Evolutionary conservation across 2,888 invertebrate species (phyloP).

Genomic region (Ectemnius continuus): DNA sequence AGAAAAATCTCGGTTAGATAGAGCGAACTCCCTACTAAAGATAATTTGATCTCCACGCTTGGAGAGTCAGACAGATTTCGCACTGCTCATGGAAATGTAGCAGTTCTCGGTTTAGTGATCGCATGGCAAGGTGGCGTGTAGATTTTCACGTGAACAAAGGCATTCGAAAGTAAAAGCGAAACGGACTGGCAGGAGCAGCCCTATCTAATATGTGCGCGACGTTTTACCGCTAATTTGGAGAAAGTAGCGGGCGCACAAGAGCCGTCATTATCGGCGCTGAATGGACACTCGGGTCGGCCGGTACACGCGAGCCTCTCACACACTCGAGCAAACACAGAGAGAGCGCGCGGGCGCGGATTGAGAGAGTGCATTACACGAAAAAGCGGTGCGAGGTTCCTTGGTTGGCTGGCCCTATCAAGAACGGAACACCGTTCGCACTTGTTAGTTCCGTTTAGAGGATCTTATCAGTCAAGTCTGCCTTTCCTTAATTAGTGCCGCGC

Average conservation of each 20-base stretch:
- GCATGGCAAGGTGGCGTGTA: too few species aligned
- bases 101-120: too few species aligned
- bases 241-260: conserved; percentile 60
- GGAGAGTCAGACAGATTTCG: too few species aligned
- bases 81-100: too few species aligned
- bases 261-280: conserved; percentile 59
- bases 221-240: conserved; percentile 67
- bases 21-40: too few species aligned
- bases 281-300: conserved; percentile 39
- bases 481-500: conserved; percentile 51
- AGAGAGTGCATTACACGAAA: too few species aligned
- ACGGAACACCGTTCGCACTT: conserved; percentile 32
- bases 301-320: too few species aligned
- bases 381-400: background rate
- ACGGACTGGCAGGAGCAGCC: conserved; percentile 45
- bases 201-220: conserved; percentile 61
- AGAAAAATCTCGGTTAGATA: too few species aligned
- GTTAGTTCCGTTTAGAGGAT: conserved; percentile 58
- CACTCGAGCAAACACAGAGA: too few species aligned
- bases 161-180: conserved; percentile 66
- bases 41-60: too few species aligned
- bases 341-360: too few species aligned
- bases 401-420: conserved; percentile 21
- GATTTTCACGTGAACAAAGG: conserved; percentile 47
- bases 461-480: conserved; percentile 38